phyloP scores from a whole-genome alignment of 2,888 invertebrate genomes.

The Papilio demoleus region DNA sequence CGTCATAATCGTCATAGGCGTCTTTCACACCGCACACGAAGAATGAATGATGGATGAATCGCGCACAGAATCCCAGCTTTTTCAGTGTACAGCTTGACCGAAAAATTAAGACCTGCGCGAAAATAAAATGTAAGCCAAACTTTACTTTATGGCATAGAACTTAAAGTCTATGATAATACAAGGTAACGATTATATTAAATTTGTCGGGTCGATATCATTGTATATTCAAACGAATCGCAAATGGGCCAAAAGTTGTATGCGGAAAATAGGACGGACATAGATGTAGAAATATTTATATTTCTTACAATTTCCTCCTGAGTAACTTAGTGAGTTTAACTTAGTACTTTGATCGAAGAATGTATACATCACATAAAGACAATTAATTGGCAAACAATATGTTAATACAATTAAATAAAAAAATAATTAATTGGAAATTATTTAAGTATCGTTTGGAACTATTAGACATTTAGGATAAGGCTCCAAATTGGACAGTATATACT shows the following conservation, averaged over 20 bases:
- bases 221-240: slow-evolving; percentile 68
- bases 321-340: not conserved
- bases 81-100: slow-evolving; percentile 61
- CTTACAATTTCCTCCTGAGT: not conserved
- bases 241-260: slow-evolving; percentile 73
- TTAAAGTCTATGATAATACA: slow-evolving; percentile 25
- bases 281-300: slow-evolving; percentile 44
- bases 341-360: too few species aligned
- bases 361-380: too few species aligned
- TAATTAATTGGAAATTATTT: too few species aligned
- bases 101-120: slow-evolving; percentile 45
- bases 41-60: slow-evolving; percentile 80
- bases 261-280: slow-evolving; percentile 62
- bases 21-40: slow-evolving; percentile 72
- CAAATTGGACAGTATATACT: too few species aligned
- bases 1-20: slow-evolving; percentile 74
- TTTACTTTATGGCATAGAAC: slow-evolving; percentile 47
- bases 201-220: slow-evolving; percentile 61
- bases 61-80: slow-evolving; percentile 70
- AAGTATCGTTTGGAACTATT: too few species aligned
- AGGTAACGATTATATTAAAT: slow-evolving; percentile 41
- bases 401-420: too few species aligned
- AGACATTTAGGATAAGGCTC: too few species aligned
- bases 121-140: slow-evolving; percentile 42
- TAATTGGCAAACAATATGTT: too few species aligned